phyloP scores from a whole-genome alignment of 2,113 vertebrate genomes.

The Ptilonorhynchus violaceus region DNA sequence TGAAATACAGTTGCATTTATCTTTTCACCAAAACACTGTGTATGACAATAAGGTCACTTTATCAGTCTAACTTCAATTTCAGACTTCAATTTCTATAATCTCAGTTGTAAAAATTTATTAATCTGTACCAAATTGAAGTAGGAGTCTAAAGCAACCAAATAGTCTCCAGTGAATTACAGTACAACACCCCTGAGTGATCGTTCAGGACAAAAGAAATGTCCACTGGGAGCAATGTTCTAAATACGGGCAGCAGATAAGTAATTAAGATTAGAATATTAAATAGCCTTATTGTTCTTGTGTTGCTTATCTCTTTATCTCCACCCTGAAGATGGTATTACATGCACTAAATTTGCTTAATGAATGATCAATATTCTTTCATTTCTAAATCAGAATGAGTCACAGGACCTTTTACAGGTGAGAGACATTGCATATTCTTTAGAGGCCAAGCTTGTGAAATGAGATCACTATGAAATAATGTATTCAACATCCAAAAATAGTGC shows the following conservation, averaged over 20 bases:
- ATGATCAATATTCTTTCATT: constrained; percentile 7
- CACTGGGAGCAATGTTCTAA: neutral
- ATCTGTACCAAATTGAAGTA: constrained; percentile 10
- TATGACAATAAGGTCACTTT: constrained; percentile 16
- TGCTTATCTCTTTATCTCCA: neutral
- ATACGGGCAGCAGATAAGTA: neutral
- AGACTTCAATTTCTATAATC: constrained; percentile 4
- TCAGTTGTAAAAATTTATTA: neutral
- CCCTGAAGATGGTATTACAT: neutral
- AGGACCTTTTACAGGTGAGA: neutral
- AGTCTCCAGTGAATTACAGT: neutral
- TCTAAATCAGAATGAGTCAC: neutral
- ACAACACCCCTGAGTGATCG: neutral
- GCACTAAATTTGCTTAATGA: neutral
- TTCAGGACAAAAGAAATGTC: neutral
- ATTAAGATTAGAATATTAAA: constrained; percentile 30
- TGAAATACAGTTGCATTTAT: neutral
- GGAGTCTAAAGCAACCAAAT: neutral
- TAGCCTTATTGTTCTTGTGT: neutral
- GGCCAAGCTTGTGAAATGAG: neutral
- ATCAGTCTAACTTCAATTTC: constrained; percentile 20
- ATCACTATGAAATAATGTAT: neutral
- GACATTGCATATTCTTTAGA: neutral
- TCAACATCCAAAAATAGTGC: neutral
- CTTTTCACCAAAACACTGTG: neutral